Evolutionary conservation across 1,140 invertebrate species (phyloP).

Genomic region (Nomia melanderi): DNA sequence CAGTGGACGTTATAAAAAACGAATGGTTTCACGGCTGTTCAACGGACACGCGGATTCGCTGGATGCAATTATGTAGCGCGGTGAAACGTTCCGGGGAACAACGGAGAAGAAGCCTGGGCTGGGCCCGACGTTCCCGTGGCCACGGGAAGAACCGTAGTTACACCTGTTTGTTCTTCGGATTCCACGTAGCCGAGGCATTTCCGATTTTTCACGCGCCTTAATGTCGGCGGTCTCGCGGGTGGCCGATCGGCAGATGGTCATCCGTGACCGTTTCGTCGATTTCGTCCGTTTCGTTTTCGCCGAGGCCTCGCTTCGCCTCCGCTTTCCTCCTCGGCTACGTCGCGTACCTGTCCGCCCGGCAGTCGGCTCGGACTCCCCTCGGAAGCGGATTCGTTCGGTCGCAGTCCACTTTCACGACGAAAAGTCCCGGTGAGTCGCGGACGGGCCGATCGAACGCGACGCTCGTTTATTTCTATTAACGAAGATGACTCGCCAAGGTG

Average conservation of each 20-base stretch:
- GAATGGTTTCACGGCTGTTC: no score
- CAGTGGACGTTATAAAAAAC: no score
- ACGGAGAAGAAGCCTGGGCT: neutral
- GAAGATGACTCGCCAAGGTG: conserved; percentile 47
- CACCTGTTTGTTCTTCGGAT: conserved; percentile 49
- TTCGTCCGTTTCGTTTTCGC: conserved; percentile 24
- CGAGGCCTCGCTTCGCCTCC: neutral
- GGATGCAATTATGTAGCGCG: no score
- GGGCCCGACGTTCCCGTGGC: conserved; percentile 17
- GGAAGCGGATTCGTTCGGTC: neutral
- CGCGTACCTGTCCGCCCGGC: neutral
- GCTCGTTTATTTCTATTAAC: conserved; percentile 42
- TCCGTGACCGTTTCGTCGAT: conserved; percentile 12
- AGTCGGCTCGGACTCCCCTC: no score
- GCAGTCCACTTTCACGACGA: no score
- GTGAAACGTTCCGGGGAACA: no score
- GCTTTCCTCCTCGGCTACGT: neutral
- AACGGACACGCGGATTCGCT: no score
- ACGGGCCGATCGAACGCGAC: neutral
- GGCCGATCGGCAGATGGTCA: conserved; percentile 36
- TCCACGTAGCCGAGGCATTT: conserved; percentile 54
- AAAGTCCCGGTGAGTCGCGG: no score
- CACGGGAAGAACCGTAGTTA: conserved; percentile 19
- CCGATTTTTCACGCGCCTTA: conserved; percentile 61
- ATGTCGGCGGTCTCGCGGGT: conserved; percentile 31